Evolutionary conservation across 2,113 vertebrate species (phyloP), one percentile per base, ranked within the genome.

Genomic region (Edolisoma coerulescens): DNA sequence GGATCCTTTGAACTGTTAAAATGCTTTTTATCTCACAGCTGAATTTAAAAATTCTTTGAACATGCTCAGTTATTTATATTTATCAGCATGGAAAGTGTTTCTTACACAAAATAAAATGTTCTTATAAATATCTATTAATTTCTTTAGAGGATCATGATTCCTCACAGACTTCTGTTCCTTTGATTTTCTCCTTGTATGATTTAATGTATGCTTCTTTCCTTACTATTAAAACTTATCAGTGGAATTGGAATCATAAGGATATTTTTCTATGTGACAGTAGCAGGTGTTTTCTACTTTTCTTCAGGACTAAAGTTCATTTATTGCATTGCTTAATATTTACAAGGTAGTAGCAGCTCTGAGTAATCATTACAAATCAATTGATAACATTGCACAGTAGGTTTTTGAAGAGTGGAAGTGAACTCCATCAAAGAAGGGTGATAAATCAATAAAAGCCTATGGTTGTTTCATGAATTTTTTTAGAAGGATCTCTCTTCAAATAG

Each of bases 41-140:
- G 95, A 94, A 94, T 93, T 87, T 87, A 54, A 61, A 69, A 77
- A 80, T 70, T 80, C 23, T 94, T 93, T 80, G 61, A 95, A 91
- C 22, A 11, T 47, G 11, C 82, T 78, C 61, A 33, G 33, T 76
- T 95, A 89, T 84, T 83, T 86, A 77, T 33, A 93, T 82, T 91
- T 87, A 95, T 81, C 68, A 77, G 45, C n/a, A 83, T 64, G 16
- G 47, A 39, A 89, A 74, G 10, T 30, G 80, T 50, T 94, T 88
- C 59, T 74, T 80, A 81, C 42, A 50, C 33, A 81, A 90, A 91
- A 44, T 67, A 56, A 79, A 70, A 93, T 70, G 59, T 90, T 93
- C 59, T 90, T 69, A 54, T n/a, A 85, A 71, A 84, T 91, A 76
- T 70, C 76, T 84, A 41, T 80, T 90, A 35, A 80, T 85, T 93